Conservation (phyloP, 2,797 vertebrate genomes). For the Thalassophryne amazonica region DNA sequence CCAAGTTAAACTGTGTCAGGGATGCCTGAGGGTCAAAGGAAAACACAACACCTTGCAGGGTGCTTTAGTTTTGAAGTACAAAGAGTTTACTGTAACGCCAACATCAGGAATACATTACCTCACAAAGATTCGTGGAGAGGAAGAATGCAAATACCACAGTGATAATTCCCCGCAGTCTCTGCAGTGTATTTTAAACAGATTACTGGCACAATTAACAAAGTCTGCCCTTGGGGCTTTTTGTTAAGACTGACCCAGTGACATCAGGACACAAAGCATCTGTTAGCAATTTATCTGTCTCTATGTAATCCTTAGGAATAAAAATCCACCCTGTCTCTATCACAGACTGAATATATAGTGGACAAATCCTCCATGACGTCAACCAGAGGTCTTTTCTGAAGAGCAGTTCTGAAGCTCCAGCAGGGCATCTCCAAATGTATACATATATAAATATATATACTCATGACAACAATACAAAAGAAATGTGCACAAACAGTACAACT, state of each 20-base stretch:
- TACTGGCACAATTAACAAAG: conserved; percentile 62
- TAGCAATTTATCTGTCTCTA: conserved; percentile 44
- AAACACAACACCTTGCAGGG: conserved; percentile 45
- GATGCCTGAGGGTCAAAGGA: conserved; percentile 16
- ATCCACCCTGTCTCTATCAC: conserved; percentile 33
- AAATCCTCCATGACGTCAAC: too few relatives aligned
- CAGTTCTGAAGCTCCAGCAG: too few relatives aligned
- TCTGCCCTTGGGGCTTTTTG: conserved; percentile 1
- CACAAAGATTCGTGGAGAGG: conserved; percentile 43
- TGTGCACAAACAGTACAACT: too few relatives aligned
- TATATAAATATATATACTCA: too few relatives aligned
- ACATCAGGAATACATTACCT: conserved; percentile 56
- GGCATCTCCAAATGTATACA: too few relatives aligned
- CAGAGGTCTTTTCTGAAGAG: too few relatives aligned
- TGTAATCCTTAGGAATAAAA: conserved; percentile 30
- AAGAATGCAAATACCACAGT: conserved; percentile 49
- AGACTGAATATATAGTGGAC: too few relatives aligned
- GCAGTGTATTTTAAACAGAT: conserved; percentile 46
- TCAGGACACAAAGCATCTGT: conserved; percentile 42
- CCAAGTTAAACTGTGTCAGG: conserved; percentile 22
- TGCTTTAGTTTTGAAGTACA: conserved; percentile 25
- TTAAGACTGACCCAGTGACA: conserved; percentile 40
- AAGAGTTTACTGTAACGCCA: conserved; percentile 37
- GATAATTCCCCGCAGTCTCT: conserved; percentile 42
- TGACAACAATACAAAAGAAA: too few relatives aligned